These are phyloP conservation scores for Helicolenus hilgendorfi DNA, from an alignment of 2,797 vertebrate species.

Conservation along the genomic window DNA sequence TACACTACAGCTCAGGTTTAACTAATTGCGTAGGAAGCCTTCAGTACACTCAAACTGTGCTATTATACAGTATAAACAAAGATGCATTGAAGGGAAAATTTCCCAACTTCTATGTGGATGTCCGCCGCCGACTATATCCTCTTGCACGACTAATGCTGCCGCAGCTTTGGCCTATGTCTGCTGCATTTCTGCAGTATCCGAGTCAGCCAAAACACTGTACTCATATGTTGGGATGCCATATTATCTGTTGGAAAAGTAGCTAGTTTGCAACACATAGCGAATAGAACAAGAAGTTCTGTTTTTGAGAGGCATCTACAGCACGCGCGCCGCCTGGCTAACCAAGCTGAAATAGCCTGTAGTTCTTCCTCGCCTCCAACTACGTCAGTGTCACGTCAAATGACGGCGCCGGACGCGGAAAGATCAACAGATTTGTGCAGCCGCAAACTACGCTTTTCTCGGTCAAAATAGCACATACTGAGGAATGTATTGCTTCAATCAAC, in stretches of 20 bases:
- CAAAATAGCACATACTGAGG: not conserved
- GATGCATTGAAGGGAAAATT: not conserved
- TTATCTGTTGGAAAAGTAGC: not conserved
- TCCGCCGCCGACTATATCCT: not conserved
- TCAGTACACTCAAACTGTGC: not conserved
- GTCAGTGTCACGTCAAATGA: not conserved
- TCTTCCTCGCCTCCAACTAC: not conserved
- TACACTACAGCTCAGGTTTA: not conserved
- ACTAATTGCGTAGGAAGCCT: conserved; percentile 31
- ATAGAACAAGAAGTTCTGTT: not conserved
- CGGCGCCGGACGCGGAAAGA: not conserved
- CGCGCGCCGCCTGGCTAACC: rapidly evolving
- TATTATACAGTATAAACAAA: not conserved
- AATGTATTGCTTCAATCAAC: not conserved
- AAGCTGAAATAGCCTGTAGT: not conserved
- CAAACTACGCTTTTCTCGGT: not conserved
- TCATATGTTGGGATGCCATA: not conserved
- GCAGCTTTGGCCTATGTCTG: not conserved
- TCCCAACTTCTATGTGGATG: not conserved
- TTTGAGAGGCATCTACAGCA: not conserved
- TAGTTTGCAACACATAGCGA: not conserved
- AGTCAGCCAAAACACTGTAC: not conserved
- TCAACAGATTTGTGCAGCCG: not conserved
- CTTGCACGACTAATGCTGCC: not conserved
- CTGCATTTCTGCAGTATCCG: not conserved